A percentile compares a stretch with the other conserved stretches of the same genome.
phyloP scores from a whole-genome alignment of 1,140 invertebrate species.

The Brachionus rotundiformis region DNA sequence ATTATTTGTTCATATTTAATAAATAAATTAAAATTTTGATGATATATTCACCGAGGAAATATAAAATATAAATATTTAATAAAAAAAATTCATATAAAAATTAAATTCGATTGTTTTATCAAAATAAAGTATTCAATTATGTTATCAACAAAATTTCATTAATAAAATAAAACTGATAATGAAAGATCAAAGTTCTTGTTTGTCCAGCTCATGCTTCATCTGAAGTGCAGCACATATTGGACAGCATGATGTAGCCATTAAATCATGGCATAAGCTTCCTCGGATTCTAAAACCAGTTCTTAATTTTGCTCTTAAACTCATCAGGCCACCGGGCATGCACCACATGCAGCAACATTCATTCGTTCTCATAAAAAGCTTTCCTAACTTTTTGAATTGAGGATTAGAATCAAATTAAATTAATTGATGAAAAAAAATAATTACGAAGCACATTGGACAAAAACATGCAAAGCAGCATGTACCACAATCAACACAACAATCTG shows the following conservation, averaged over 20 bases:
- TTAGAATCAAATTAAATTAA: background rate
- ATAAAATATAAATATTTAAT: background rate
- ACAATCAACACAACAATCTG: constrained; percentile 41
- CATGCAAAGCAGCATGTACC: background rate
- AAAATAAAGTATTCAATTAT: constrained; percentile 1
- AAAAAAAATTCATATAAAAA: background rate
- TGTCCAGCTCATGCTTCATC: constrained; percentile 27
- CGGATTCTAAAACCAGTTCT: constrained; percentile 45
- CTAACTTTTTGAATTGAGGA: no score
- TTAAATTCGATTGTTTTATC: background rate
- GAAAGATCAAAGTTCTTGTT: constrained; percentile 27
- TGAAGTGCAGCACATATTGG: constrained; percentile 47
- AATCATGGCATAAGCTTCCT: constrained; percentile 36
- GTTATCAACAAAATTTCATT: constrained; percentile 21
- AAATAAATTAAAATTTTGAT: background rate
- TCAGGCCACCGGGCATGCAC: constrained; percentile 33
- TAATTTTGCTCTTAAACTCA: constrained; percentile 33
- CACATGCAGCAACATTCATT: constrained; percentile 52
- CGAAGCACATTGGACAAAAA: constrained; percentile 46
- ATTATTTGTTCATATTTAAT: background rate
- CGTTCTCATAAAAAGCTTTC: constrained; percentile 47
- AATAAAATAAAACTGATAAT: background rate
- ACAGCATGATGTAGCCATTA: constrained; percentile 29
- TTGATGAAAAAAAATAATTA: constrained; percentile 3
- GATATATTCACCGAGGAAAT: background rate